phyloP scores from a whole-genome alignment of 2,797 vertebrate species.

The Poeciliopsis infans region DNA sequence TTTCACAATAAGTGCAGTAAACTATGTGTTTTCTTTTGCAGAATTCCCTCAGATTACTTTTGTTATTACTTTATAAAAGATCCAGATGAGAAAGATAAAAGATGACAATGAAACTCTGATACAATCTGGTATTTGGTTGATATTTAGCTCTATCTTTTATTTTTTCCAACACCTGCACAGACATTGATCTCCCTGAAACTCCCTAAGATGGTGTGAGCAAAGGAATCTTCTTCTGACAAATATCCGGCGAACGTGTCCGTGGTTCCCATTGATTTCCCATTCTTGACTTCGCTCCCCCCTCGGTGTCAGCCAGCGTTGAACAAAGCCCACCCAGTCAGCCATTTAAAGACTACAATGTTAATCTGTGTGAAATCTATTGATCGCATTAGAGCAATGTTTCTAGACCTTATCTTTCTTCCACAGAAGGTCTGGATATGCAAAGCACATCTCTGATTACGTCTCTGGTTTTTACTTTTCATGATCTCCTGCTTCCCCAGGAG shows the following conservation, averaged over 20 bases:
- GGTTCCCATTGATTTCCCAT: conserved; percentile 69
- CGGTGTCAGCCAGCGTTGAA: conserved; percentile 7
- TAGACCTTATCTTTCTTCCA: background rate
- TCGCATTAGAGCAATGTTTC: conserved; percentile 18
- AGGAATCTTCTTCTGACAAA: conserved; percentile 58
- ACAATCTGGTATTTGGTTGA: background rate
- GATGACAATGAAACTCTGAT: background rate
- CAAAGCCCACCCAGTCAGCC: conserved; percentile 37
- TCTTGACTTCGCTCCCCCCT: conserved; percentile 31
- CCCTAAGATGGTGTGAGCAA: conserved; percentile 13
- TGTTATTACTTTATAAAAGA: background rate
- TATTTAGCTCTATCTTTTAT: background rate
- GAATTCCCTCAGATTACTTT: background rate
- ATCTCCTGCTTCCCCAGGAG: background rate
- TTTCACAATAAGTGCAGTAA: no score
- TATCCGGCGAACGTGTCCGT: conserved; percentile 66
- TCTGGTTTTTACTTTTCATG: background rate
- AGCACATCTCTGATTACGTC: background rate
- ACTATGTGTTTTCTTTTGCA: background rate
- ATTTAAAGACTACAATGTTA: conserved; percentile 10
- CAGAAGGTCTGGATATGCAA: background rate
- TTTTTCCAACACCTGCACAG: conserved; percentile 14
- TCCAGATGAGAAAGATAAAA: background rate
- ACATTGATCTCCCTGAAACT: conserved; percentile 26
- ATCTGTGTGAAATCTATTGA: conserved; percentile 49